Base-by-base conservation (phyloP, 1,140 invertebrate genomes). In the Drosophila pseudoananassae region DNA sequence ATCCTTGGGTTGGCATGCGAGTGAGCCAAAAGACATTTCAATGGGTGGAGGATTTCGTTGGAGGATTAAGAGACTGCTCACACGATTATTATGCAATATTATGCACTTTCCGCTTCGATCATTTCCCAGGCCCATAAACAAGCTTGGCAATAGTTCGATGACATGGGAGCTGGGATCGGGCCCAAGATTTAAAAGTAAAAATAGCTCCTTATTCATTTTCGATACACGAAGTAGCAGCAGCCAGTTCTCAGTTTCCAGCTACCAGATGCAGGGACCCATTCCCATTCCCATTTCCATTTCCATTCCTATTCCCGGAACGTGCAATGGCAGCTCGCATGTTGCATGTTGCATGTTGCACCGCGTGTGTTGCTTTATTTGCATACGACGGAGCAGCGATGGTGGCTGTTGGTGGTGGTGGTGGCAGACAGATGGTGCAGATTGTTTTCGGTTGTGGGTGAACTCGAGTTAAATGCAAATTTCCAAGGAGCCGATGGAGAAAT, bases 201-300 rank as follows among this genome's bases (percentile, higher is more conserved):
- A 87, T 88, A 90, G 79, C 88, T 90, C 55, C 87, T 90, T 90
- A 90, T 90, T 90, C 87, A 90, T 90, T 79, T 88, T 71, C 68
- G 63, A 82, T 76, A 75, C 78, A 68, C 69, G 65, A 56, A 60
- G 65, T 76, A 66, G 68, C 68, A 53, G 54, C 31, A 47, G 38
- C 33, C 59, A 25, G 10, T 65, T 40, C 12, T 29, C 14, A 31
- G 33, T 9, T 36, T 38, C 6, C 17, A 40, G 46, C 17, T 20
- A 38, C 52, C 29, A 43, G 33, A 17, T 38, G n/a, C 43, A 71
- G 33, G 12, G 36, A 46, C 50, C 29, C 45, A 60, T 61, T 17
- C 50, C 29, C 45, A 60, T 61, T 17, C 17, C 33, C 56, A 59
- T 17, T 46, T 27, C 52, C 56, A 75, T 73, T 73, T 54, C 49